Evolutionary conservation across 2,888 invertebrate species (phyloP), one percentile per base, ranked within the genome.

Genomic region (Oegoconia quadripuncta): DNA sequence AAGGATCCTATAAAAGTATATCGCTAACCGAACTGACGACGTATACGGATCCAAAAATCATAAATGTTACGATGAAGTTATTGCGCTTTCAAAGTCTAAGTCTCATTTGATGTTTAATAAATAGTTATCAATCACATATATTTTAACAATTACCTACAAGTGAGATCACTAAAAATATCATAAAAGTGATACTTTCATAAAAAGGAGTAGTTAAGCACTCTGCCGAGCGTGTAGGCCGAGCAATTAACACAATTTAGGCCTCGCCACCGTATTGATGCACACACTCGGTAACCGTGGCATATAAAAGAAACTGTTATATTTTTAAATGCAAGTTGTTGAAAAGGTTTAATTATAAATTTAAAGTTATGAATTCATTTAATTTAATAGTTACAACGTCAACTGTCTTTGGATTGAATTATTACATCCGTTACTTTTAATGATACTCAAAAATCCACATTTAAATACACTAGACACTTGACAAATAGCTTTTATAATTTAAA

Each of bases 151-250:
- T 56, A 61, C 52, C 63, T 73, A 68, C 52, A 61, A 52, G 63
- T 78, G 80, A 80, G 80, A 80, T 80, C 80, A 66, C 66, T 71
- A 60, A 58, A 48, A 61, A 55, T 52, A 53, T 48, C 41, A 54
- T n/a, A n/a, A n/a, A 45, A 41, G 52, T 42, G 49, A 54, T 42
- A 41, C 41, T 50, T 42, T 37, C 34, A 41, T 46, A 35, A 40
- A 32, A 27, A 5, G 38, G 28, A 45, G 38, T 37, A 23, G 3
- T n/a, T 20, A 32, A 9, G 11, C 13, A 26, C 16, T 1, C 29
- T 3, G 17, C 8, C 17, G 17, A 17, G 29, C 14, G 20, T 17
- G 23, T 27, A 31, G 27, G 26, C 27, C 27, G n/a, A 26, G 17
- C 13, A 18, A 37, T 43, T 43, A 33, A 20, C 7, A 32, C 25